phyloP scores from a whole-genome alignment of 2,888 invertebrate genomes.

The Brenthis ino region DNA sequence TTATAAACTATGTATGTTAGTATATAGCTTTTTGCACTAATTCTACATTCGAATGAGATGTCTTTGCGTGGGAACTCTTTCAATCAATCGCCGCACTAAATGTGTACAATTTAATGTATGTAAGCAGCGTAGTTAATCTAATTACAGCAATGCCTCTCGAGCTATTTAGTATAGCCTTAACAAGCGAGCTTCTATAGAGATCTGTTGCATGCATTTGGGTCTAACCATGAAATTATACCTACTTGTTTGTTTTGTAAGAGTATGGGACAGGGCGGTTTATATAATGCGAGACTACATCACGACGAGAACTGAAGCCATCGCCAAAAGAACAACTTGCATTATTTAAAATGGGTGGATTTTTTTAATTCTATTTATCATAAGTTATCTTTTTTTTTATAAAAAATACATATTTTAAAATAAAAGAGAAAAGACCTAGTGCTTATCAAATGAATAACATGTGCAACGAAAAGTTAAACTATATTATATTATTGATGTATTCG shows the following conservation, averaged over 20 bases:
- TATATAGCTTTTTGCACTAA: too few relatives aligned
- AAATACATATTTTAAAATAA: too few relatives aligned
- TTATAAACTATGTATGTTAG: too few relatives aligned
- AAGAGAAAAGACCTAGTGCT: too few relatives aligned
- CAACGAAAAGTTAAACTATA: too few relatives aligned
- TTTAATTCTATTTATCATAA: too few relatives aligned
- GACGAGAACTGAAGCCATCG: too few relatives aligned
- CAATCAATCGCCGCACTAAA: not conserved
- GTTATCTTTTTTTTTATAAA: too few relatives aligned
- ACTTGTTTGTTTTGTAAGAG: conserved; percentile 39
- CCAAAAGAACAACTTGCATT: too few relatives aligned
- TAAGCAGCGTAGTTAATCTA: conserved; percentile 6
- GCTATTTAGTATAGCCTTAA: conserved; percentile 17
- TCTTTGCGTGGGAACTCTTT: conserved; percentile 3
- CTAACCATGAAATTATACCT: conserved; percentile 40
- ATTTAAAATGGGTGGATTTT: too few relatives aligned
- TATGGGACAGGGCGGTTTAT: conserved; percentile 30
- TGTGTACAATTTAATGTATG: not conserved
- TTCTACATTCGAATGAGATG: not conserved
- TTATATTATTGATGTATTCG: too few relatives aligned
- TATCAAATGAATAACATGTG: too few relatives aligned
- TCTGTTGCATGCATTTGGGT: conserved; percentile 45
- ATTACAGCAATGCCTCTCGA: conserved; percentile 5
- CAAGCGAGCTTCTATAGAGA: conserved; percentile 41
- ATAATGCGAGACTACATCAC: not conserved